Percentiles rank a stretch among this genome's conserved stretches.
These are phyloP conservation scores for Myiotriccus ornatus DNA, from an alignment of 2,797 vertebrate genomes.

Conservation along the genomic window DNA sequence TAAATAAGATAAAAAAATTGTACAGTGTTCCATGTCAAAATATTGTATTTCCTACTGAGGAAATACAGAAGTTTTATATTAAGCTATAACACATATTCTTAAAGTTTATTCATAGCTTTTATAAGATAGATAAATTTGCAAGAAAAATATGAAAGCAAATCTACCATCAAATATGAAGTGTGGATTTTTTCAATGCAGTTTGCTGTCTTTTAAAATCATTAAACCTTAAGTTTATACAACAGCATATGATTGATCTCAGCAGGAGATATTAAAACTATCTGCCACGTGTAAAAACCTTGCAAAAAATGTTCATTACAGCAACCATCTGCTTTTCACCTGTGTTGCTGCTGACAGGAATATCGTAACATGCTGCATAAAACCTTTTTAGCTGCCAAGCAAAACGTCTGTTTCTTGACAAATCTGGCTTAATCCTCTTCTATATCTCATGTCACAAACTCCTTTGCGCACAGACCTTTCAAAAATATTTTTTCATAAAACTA, in stretches of 20 bases:
- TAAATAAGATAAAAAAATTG: background rate
- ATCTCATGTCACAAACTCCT: conserved; percentile 19
- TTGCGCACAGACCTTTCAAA: conserved; percentile 10
- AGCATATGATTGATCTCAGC: background rate
- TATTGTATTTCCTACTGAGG: background rate
- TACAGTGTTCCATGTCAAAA: background rate
- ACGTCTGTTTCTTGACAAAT: conserved; percentile 49
- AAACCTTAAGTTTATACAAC: conserved; percentile 24
- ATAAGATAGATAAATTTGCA: background rate
- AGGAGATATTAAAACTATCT: background rate
- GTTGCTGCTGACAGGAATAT: background rate
- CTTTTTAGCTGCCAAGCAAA: conserved; percentile 50
- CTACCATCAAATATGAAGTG: background rate
- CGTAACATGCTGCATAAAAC: conserved; percentile 26
- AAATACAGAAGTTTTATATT: background rate
- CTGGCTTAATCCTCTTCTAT: conserved; percentile 1
- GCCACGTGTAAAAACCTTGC: background rate
- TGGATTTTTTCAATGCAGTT: background rate
- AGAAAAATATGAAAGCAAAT: background rate
- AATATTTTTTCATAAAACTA: background rate
- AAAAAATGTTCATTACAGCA: conserved; percentile 13
- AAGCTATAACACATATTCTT: background rate
- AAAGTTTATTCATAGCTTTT: background rate
- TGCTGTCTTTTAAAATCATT: conserved; percentile 8
- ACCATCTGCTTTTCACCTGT: conserved; percentile 51